Percentiles rank a stretch among this genome's conserved stretches.
phyloP scores from a whole-genome alignment of 2,888 invertebrate species.

The Hirudinaria manillensis region DNA sequence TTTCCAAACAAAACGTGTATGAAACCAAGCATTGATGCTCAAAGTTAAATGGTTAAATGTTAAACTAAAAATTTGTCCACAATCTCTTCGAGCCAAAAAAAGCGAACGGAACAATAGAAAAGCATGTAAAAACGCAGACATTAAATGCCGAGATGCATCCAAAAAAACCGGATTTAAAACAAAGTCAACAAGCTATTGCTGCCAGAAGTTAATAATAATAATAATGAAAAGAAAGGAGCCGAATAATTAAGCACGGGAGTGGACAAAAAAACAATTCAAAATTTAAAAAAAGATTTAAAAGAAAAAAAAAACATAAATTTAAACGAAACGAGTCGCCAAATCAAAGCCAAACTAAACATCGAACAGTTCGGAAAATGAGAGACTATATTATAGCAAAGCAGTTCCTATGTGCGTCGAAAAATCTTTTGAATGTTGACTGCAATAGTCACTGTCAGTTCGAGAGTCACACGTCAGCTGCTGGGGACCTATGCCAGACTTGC shows the following conservation, averaged over 20 bases:
- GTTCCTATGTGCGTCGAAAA: conserved; percentile 25
- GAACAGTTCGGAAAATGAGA: neutral
- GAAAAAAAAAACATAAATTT: neutral
- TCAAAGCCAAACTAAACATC: neutral
- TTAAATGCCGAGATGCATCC: too few species aligned
- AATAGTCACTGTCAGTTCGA: conserved; percentile 36
- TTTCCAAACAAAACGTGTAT: neutral
- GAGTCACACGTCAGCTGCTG: conserved; percentile 27
- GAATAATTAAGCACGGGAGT: too few species aligned
- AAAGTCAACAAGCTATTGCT: too few species aligned
- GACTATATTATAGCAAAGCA: conserved; percentile 10
- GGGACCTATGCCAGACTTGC: neutral
- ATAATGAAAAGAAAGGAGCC: too few species aligned
- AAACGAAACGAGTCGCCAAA: neutral
- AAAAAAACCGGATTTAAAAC: too few species aligned
- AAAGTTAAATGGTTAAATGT: neutral
- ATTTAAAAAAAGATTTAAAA: neutral
- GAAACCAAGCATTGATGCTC: neutral
- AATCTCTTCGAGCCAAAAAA: neutral
- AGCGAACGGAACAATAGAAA: conserved; percentile 1
- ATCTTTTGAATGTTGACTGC: conserved; percentile 37
- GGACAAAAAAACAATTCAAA: too few species aligned
- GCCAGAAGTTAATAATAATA: too few species aligned
- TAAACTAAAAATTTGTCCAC: neutral
- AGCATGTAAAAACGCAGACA: neutral